Base-by-base conservation (phyloP, 2,888 invertebrate species). In the Dichetophora obliterata region DNA sequence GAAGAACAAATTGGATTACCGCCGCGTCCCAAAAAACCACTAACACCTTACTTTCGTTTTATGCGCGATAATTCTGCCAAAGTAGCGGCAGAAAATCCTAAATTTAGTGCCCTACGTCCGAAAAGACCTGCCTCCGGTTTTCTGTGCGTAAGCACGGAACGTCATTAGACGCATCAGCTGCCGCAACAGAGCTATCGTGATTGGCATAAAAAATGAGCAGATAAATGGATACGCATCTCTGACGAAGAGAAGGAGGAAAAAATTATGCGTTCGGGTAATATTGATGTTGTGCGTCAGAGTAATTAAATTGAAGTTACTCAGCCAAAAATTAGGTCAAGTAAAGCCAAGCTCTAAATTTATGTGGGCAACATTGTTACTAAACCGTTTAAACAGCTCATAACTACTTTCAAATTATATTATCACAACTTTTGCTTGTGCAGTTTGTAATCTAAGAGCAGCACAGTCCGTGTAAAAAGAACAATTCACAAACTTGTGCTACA, bases 1-100 rank as follows among this genome's bases (percentile, higher is more conserved):
- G 90, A 90, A 81, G 89, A 90, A 80, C 86, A 89, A 76, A 83
- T 90, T n/a, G 92, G 93, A 2, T 86, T 94, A 73, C 92, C 93
- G n/a, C 91, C 91, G 6, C 93, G 92, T 83, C 95, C 95, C 1
- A 95, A 95, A 84, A 92, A 91, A 81, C 95, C 95, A 0, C 83
- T 92, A 70, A 91, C 92, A 0, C 92, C 94, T 0, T 95, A 92
- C 85, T 91, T 95, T 82, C 91, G 92, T 80, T 95, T 91, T 84
- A 89, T 93, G 90, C 86, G 88, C 63, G 91, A 92, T 80, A 90
- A 92, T 84, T 91, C 94, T 68, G 90, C 91, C 2, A 90, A 90
- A 3, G 75, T 94, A 1, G 75, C 90, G 1, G 90, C 92, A 68
- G 90, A 92, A 77, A 91, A 94, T 85, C 95, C 95, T 4, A 89